phyloP scores from a whole-genome alignment of 2,888 invertebrate species.

The Monochamus alternatus region DNA sequence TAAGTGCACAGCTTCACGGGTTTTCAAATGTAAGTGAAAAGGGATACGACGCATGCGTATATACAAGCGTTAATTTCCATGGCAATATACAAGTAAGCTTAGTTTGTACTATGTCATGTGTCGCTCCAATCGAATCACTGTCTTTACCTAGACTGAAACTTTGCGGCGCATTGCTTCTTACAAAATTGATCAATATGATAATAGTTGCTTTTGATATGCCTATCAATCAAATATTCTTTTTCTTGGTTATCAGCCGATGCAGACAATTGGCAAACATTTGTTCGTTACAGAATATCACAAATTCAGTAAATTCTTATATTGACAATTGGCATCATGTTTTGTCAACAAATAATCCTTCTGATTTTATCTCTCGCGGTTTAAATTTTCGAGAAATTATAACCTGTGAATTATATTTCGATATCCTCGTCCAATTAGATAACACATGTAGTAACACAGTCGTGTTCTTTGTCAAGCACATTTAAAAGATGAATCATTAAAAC shows the following conservation, averaged over 20 bases:
- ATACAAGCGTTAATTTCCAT: not conserved
- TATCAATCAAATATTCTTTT: conserved; percentile 4
- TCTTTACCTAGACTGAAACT: not conserved
- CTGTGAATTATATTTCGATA: not conserved
- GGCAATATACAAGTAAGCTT: not conserved
- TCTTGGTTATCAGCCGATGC: not conserved
- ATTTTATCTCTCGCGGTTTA: conserved; percentile 7
- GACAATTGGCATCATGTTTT: conserved; percentile 15
- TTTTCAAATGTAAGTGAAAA: conserved; percentile 1
- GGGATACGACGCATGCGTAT: conserved; percentile 1
- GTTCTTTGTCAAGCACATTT: no score
- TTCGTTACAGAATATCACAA: no score
- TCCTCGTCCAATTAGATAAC: no score
- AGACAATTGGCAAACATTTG: not conserved
- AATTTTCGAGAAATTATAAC: not conserved
- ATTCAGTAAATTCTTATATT: no score
- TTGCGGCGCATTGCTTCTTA: conserved; percentile 5
- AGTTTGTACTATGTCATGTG: not conserved
- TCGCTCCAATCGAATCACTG: no score
- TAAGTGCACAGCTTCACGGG: not conserved
- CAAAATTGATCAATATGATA: not conserved
- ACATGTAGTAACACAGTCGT: no score
- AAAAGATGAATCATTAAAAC: no score
- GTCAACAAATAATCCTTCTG: conserved; percentile 3
- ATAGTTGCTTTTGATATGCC: conserved; percentile 4